These are phyloP conservation scores for Corydoras sp. DNA, from an alignment of 2,113 vertebrate species.

Conservation along the genomic window DNA sequence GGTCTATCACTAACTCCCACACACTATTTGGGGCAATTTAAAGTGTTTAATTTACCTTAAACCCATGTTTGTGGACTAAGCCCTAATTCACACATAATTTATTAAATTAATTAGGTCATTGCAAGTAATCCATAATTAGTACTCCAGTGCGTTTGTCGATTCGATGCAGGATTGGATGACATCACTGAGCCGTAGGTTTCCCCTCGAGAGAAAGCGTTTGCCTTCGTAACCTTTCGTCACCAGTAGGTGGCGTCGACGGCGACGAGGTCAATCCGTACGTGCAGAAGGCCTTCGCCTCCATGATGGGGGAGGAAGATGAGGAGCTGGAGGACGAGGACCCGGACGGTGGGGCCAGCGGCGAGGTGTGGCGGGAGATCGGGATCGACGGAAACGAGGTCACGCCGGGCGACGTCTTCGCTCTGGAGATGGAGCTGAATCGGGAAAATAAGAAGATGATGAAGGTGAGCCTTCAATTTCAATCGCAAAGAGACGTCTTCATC, in stretches of 20 bases:
- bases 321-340: constrained; percentile 73
- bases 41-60: too few species aligned
- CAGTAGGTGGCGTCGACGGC: constrained; percentile 61
- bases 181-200: too few species aligned
- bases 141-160: too few species aligned
- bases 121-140: too few species aligned
- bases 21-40: too few species aligned
- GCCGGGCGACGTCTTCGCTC: constrained; percentile 86
- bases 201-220: too few species aligned
- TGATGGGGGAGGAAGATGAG: constrained; percentile 64
- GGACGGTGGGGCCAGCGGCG: constrained; percentile 41
- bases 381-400: constrained; percentile 68
- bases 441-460: constrained; percentile 98
- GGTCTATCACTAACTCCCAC: too few species aligned
- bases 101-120: too few species aligned
- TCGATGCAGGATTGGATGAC: too few species aligned
- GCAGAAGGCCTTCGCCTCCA: constrained; percentile 48
- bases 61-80: too few species aligned
- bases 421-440: constrained; percentile 94
- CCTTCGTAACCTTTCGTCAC: neutral
- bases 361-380: constrained; percentile 32
- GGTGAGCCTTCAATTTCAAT: constrained; percentile 48
- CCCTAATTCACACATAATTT: too few species aligned
- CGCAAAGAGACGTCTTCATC: too few species aligned
- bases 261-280: constrained; percentile 53